A percentile compares a stretch with the other conserved stretches of the same genome.
Conservation (phyloP, 2,797 vertebrate genomes). For the Adelosebastes latens region DNA sequence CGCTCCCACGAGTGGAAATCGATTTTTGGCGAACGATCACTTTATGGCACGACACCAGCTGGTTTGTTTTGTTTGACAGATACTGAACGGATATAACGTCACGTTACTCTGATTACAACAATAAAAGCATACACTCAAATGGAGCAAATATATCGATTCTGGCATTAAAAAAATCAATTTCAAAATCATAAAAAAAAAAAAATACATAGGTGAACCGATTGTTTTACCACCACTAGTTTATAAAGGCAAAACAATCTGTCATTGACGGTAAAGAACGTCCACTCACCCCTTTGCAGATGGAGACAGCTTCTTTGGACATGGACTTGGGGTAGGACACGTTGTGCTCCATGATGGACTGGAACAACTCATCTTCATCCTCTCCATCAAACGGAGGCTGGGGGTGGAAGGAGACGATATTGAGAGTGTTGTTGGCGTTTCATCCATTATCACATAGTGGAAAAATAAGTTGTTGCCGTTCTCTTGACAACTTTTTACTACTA, state of each 20-base stretch:
- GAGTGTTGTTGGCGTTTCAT: background rate
- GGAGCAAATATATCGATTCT: too few relatives aligned
- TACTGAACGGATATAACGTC: too few relatives aligned
- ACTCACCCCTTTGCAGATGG: slow-evolving; percentile 96
- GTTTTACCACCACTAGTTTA: too few relatives aligned
- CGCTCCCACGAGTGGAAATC: too few relatives aligned
- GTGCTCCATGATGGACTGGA: slow-evolving; percentile 98
- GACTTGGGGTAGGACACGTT: slow-evolving; percentile 95
- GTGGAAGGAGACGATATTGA: slow-evolving; percentile 2
- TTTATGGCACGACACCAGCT: fast-evolving
- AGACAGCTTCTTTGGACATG: slow-evolving; percentile 95
- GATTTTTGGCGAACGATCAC: too few relatives aligned
- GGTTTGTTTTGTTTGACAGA: too few relatives aligned
- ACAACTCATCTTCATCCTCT: slow-evolving; percentile 95
- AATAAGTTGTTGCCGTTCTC: background rate
- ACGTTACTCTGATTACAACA: fast-evolving
- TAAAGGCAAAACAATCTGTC: background rate
- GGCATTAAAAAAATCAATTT: too few relatives aligned
- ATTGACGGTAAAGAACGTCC: background rate
- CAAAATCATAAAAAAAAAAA: too few relatives aligned
- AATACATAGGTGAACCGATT: too few relatives aligned
- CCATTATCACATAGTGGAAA: background rate
- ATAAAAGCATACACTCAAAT: too few relatives aligned
- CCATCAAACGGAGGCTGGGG: slow-evolving; percentile 94
- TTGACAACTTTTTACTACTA: background rate